phyloP scores from a whole-genome alignment of 2,113 vertebrate genomes.

The Macrotis lagotis region DNA sequence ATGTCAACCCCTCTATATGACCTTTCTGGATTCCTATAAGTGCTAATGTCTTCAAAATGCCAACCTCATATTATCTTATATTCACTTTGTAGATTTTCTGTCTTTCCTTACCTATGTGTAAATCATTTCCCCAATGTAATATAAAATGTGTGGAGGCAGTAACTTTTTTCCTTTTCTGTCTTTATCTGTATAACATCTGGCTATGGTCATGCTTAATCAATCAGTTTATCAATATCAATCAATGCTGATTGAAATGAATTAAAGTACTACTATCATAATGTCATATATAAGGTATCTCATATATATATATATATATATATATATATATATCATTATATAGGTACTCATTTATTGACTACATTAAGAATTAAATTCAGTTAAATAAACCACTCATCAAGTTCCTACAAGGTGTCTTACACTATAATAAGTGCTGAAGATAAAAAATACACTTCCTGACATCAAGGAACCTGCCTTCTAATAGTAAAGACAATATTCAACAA shows the following conservation, averaged over 20 bases:
- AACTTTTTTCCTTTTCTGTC: neutral
- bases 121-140: neutral
- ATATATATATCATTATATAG: too few species aligned
- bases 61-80: neutral
- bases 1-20: neutral
- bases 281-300: too few species aligned
- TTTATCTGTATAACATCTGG: neutral
- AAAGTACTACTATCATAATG: neutral
- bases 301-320: too few species aligned
- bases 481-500: neutral
- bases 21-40: neutral
- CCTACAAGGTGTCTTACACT: neutral
- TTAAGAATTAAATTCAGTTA: neutral
- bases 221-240: too few species aligned
- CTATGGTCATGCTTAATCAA: too few species aligned
- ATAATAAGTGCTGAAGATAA: neutral
- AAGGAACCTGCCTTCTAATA: neutral
- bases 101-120: neutral
- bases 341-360: neutral
- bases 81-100: neutral
- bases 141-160: neutral
- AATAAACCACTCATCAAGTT: neutral
- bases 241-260: neutral
- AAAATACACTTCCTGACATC: neutral
- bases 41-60: neutral